These are phyloP conservation scores for Camponotus pennsylvanicus DNA, from an alignment of 1,140 invertebrate genomes.

Conservation along the genomic window DNA sequence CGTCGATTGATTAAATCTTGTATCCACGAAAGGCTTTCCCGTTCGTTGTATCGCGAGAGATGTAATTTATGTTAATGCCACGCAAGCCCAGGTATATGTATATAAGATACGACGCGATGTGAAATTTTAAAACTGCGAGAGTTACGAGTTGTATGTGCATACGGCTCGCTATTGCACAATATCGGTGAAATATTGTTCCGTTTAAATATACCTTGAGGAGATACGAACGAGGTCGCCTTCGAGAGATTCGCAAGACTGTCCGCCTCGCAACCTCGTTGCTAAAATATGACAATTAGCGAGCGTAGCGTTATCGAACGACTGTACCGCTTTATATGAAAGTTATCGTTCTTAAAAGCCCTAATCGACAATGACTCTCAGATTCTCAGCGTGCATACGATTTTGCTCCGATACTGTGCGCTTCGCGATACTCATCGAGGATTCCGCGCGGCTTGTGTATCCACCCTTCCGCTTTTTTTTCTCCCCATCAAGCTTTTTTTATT, in stretches of 20 bases:
- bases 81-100: not conserved
- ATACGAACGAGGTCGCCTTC: slow-evolving; percentile 17
- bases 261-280: slow-evolving; percentile 19
- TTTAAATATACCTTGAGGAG: slow-evolving; percentile 14
- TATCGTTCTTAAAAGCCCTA: slow-evolving; percentile 18
- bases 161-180: slow-evolving; percentile 8
- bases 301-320: slow-evolving; percentile 60
- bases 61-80: slow-evolving; percentile 48
- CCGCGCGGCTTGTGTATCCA: slow-evolving; percentile 4
- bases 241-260: slow-evolving; percentile 59
- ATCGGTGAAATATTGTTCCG: slow-evolving; percentile 31
- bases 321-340: slow-evolving; percentile 54
- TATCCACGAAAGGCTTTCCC: not conserved
- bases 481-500: slow-evolving; percentile 46
- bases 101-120: not conserved
- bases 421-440: slow-evolving; percentile 46
- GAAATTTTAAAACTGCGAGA: slow-evolving; percentile 34
- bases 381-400: slow-evolving; percentile 11
- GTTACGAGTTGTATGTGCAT: slow-evolving; percentile 9
- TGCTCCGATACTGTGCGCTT: not conserved
- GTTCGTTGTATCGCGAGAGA: slow-evolving; percentile 20
- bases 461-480: not conserved
- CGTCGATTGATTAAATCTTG: slow-evolving; percentile 45
- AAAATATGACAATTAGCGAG: slow-evolving; percentile 59
- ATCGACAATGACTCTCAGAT: slow-evolving; percentile 39